Conservation (phyloP, 2,113 vertebrate genomes). For the Pseudopodoces humilis region DNA sequence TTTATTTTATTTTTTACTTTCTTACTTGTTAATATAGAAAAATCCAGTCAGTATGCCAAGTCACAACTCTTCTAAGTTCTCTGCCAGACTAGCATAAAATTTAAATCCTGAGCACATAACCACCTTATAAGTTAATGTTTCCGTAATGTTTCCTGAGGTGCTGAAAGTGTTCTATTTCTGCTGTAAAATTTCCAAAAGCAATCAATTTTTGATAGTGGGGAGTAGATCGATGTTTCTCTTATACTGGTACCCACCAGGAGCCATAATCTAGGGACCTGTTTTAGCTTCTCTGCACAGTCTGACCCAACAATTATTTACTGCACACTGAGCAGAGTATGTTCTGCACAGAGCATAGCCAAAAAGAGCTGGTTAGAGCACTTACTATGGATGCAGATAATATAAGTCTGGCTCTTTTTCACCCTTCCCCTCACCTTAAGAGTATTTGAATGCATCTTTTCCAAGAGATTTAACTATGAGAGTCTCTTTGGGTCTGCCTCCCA, state of each 20-base stretch:
- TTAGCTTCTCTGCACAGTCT: background rate
- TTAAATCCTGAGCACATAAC: background rate
- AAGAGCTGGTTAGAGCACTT: background rate
- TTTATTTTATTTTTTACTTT: background rate
- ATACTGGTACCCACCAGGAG: background rate
- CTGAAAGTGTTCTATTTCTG: conserved; percentile 1
- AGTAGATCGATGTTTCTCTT: background rate
- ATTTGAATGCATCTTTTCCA: background rate
- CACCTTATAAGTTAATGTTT: background rate
- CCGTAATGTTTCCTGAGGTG: background rate
- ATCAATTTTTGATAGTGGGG: background rate
- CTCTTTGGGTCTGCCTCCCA: background rate
- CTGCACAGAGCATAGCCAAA: background rate
- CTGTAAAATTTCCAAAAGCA: background rate
- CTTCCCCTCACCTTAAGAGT: background rate
- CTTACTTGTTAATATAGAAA: background rate
- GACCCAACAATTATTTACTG: background rate
- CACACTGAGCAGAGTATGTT: background rate
- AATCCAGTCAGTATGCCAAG: background rate
- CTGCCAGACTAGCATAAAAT: background rate
- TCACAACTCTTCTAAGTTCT: background rate
- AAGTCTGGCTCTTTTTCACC: background rate
- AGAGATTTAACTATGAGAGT: background rate
- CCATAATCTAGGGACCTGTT: background rate
- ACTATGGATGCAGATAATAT: background rate